Base-by-base conservation (phyloP, 2,113 vertebrate species). In the Nerophis ophidion region DNA sequence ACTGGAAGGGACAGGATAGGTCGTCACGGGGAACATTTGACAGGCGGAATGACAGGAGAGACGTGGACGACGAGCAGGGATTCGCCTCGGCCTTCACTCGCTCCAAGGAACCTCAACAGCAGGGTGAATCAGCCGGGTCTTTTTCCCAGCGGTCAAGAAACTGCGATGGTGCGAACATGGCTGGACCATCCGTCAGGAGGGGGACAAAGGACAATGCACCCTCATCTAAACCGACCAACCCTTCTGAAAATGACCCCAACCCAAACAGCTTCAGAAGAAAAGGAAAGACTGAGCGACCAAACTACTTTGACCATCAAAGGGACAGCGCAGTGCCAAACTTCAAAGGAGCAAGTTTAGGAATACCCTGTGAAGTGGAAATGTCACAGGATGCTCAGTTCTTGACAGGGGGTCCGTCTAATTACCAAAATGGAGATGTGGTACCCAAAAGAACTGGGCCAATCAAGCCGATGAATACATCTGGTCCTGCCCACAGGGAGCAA, bases 371-470 rank as follows among this genome's bases (percentile, higher is more conserved):
- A 38, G 85, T 84, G n/a, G 90, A 88, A 73, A 68, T 84, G 57
- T 63, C 65, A 17, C 90, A 84, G 69, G 87, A 89, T 77, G 77
- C 84, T 77, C 89, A 72, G 45, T 62, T 66, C 44, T 45, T 12
- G n/a, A 55, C 63, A 5, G 73, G 65, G 14, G 65, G 66, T 17
- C 60, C 56, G 1, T 52, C 65, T 38, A 86, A 76, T 81, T 63
- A 94, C 71, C 92, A 93, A 75, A 97, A 99, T 66, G 96, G 97
- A 63, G 92, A 93, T 64, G 48, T 81, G 46, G 94, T 95, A 42
- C 87, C 90, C 74, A 93, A 91, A 84, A 89, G 93, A 77, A 90
- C 92, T 63, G 97, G 94, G 69, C 95, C 93, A 46, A 94, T 98
- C 76, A 97, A 98, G 82, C 87, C 88, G 0, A 48, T 73, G 53